Percentiles rank a stretch among this genome's conserved stretches.
phyloP scores from a whole-genome alignment of 2,113 vertebrate genomes.

The Pongo abelii region DNA sequence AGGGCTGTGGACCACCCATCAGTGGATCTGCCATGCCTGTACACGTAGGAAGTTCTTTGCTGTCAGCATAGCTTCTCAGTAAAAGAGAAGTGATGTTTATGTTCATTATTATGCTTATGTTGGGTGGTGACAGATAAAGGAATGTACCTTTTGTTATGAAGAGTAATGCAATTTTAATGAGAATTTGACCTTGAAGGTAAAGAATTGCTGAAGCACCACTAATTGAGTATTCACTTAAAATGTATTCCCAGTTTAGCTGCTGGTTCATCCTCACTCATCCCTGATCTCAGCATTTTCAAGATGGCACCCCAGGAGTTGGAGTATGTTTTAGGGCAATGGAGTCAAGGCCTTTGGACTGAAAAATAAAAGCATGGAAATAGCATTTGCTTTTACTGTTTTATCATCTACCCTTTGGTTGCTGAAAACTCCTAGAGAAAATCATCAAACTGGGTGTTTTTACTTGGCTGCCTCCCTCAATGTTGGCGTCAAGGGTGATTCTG shows the following conservation, averaged over 20 bases:
- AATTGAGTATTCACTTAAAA: neutral
- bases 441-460: neutral
- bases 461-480: neutral
- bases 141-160: neutral
- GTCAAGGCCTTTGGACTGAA: neutral
- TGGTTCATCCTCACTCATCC: neutral
- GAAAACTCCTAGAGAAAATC: neutral
- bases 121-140: conserved; percentile 23
- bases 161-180: conserved; percentile 32
- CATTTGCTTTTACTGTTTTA: neutral
- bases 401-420: neutral
- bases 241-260: neutral
- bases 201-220: conserved; percentile 15
- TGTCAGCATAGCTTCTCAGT: conserved; percentile 4
- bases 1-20: neutral
- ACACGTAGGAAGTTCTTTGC: neutral
- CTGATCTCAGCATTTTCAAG: neutral
- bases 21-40: neutral
- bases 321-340: neutral
- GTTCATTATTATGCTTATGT: neutral
- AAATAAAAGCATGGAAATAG: neutral
- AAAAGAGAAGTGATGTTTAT: neutral
- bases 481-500: neutral
- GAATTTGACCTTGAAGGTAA: conserved; percentile 39
- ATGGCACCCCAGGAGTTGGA: neutral